A percentile compares a stretch with the other conserved stretches of the same genome.
Conservation (phyloP, 1,140 invertebrate species). For the Papilio aristodemus region DNA sequence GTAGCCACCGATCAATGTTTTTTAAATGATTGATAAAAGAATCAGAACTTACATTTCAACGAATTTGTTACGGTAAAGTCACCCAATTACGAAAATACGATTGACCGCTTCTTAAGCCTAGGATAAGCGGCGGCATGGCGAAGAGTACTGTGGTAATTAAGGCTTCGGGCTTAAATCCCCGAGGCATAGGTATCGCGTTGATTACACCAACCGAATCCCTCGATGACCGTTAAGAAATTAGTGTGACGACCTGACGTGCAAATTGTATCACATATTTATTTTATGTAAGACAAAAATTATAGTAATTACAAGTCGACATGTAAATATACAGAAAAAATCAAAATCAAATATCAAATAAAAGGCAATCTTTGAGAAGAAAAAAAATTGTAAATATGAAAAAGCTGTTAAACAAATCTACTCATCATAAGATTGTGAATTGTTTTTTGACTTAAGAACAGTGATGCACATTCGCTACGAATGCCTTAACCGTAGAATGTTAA, state of each 20-base stretch:
- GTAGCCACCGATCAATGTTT: no score
- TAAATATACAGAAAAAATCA: no score
- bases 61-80: not conserved
- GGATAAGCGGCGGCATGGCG: conserved; percentile 22
- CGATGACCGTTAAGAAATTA: conserved; percentile 36
- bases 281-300: not conserved
- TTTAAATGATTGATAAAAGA: not conserved
- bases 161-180: conserved; percentile 30
- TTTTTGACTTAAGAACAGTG: no score
- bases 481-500: not conserved
- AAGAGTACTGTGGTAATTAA: conserved; percentile 29
- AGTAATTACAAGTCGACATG: not conserved
- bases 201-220: conserved; percentile 45
- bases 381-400: no score
- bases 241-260: not conserved
- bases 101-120: conserved; percentile 13
- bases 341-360: no score
- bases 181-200: conserved; percentile 41
- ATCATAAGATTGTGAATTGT: no score
- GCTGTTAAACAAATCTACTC: no score
- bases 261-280: conserved; percentile 2
- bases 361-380: no score
- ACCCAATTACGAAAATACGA: conserved; percentile 8
- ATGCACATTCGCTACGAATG: not conserved
- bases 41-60: not conserved